A percentile compares a stretch with the other conserved stretches of the same genome.
These are phyloP conservation scores for Urosaurus nigricauda DNA, from an alignment of 2,797 vertebrate species.

Conservation along the genomic window DNA sequence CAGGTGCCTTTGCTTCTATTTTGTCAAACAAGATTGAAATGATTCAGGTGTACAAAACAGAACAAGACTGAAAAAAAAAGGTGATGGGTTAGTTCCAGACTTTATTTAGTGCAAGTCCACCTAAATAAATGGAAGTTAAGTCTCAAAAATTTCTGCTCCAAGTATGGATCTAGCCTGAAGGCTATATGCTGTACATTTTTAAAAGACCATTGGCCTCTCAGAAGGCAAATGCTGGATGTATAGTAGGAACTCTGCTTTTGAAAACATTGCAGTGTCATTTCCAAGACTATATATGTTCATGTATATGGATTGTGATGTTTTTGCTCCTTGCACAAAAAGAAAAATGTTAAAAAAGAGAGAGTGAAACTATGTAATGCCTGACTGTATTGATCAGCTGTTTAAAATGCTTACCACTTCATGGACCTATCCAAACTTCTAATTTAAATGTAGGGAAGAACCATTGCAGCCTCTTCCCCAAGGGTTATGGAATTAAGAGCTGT, in stretches of 20 bases:
- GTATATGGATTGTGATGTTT: background rate
- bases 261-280: background rate
- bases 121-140: background rate
- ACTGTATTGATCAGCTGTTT: background rate
- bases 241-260: background rate
- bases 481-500: background rate
- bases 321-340: background rate
- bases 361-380: conserved; percentile 1
- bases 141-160: background rate
- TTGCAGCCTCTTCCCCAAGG: background rate
- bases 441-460: background rate
- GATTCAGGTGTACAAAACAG: conserved; percentile 62
- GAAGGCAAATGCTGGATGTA: background rate
- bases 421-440: background rate
- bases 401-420: background rate
- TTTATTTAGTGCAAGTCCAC: background rate
- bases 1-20: conserved; percentile 70
- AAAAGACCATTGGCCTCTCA: background rate
- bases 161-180: conserved; percentile 34
- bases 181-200: conserved; percentile 47
- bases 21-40: conserved; percentile 47
- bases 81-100: background rate
- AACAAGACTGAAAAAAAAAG: conserved; percentile 28
- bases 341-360: conserved; percentile 2
- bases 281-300: background rate